Conservation (phyloP, 2,113 vertebrate genomes). For the Rhinopithecus roxellana region DNA sequence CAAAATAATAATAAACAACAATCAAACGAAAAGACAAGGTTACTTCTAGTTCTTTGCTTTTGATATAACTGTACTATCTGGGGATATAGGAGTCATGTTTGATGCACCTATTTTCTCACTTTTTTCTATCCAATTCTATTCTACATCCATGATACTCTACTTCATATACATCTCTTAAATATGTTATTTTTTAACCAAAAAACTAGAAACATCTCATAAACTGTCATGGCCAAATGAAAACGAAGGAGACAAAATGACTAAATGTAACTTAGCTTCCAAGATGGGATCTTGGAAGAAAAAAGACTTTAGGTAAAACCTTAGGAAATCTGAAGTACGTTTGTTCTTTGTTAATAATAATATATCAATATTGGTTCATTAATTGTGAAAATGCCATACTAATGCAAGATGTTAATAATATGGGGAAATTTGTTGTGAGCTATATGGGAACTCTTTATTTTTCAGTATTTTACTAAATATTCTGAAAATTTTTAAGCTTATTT, state of each 20-base stretch:
- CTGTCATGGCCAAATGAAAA: neutral
- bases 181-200: neutral
- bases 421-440: neutral
- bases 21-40: neutral
- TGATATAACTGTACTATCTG: neutral
- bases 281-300: neutral
- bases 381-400: neutral
- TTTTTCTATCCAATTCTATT: no score
- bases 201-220: neutral
- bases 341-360: neutral
- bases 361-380: neutral
- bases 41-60: neutral
- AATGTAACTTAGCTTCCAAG: no score
- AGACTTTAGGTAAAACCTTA: neutral
- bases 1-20: neutral
- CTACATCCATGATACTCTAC: rapidly evolving
- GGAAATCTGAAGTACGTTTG: neutral
- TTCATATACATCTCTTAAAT: neutral
- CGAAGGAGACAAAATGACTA: neutral
- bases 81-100: neutral
- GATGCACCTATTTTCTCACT: neutral
- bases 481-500: neutral
- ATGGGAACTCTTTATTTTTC: neutral
- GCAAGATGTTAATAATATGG: neutral
- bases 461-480: neutral